Percentiles rank a stretch among this genome's conserved stretches.
These are phyloP conservation scores for Pyrgilauda ruficollis DNA, from an alignment of 2,113 vertebrate species.

Conservation along the genomic window DNA sequence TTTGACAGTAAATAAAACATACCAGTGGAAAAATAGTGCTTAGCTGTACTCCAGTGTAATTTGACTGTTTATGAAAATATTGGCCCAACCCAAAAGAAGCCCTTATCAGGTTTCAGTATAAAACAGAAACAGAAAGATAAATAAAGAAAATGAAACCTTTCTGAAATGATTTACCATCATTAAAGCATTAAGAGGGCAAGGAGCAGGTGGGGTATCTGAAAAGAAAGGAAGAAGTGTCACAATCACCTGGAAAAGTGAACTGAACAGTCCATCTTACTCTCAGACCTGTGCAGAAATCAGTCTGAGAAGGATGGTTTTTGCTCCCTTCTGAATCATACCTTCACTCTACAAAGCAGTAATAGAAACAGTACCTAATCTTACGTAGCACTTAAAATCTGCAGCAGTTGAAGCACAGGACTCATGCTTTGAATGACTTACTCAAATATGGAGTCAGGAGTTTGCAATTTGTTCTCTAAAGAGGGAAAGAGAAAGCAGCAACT, in stretches of 20 bases:
- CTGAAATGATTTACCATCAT: not conserved
- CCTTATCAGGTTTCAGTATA: not conserved
- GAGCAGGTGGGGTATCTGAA: not conserved
- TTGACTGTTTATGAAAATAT: not conserved
- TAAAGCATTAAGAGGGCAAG: not conserved
- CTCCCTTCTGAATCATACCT: not conserved
- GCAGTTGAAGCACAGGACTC: not conserved
- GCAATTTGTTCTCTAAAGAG: not conserved
- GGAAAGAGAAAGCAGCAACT: not conserved
- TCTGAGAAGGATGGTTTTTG: not conserved
- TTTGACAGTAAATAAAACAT: not conserved
- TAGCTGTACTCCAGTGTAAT: not conserved
- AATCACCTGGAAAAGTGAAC: not conserved
- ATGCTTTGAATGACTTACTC: not conserved
- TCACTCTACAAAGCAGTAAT: not conserved
- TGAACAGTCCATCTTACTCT: not conserved
- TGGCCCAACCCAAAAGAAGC: not conserved
- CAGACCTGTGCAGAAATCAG: not conserved
- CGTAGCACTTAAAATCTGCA: not conserved
- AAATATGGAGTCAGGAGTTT: not conserved
- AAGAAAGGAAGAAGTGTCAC: not conserved
- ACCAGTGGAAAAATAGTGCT: not conserved
- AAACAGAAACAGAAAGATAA: not conserved
- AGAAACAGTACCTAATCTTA: not conserved
- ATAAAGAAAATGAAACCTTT: not conserved